These are phyloP conservation scores for Amblyopsis hoosieri DNA, from an alignment of 2,797 vertebrate species.

Conservation along the genomic window DNA sequence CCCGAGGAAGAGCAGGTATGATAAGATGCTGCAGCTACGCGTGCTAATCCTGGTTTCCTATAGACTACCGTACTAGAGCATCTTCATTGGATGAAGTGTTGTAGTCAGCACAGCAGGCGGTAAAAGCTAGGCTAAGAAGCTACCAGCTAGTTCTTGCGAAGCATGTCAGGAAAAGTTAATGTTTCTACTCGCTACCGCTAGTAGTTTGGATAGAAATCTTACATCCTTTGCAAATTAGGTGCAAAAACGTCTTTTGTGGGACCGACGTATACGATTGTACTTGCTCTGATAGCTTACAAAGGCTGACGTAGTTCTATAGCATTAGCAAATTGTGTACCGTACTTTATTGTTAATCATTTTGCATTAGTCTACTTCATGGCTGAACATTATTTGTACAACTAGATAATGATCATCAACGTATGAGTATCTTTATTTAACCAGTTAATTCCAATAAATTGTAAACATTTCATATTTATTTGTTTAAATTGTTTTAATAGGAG, in stretches of 20 bases:
- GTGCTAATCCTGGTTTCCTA: no score
- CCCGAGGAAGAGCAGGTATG: slow-evolving; percentile 89
- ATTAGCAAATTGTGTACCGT: slow-evolving; percentile 8
- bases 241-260: neutral
- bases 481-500: slow-evolving; percentile 77
- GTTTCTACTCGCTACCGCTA: no score
- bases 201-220: neutral
- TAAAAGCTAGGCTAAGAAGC: slow-evolving; percentile 53
- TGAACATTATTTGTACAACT: neutral
- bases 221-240: neutral
- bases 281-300: neutral
- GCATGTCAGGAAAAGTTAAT: neutral
- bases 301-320: neutral
- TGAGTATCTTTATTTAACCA: no score
- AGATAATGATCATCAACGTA: no score
- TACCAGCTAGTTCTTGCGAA: slow-evolving; percentile 20
- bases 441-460: no score
- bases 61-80: no score
- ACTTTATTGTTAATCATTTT: neutral
- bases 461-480: neutral
- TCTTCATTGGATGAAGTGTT: neutral
- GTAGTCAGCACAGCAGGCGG: slow-evolving; percentile 11
- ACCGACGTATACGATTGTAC: no score
- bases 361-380: slow-evolving; percentile 27
- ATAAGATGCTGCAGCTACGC: no score